Base-by-base conservation (phyloP, 2,797 vertebrate genomes). In the Sebastes hopkinsi region DNA sequence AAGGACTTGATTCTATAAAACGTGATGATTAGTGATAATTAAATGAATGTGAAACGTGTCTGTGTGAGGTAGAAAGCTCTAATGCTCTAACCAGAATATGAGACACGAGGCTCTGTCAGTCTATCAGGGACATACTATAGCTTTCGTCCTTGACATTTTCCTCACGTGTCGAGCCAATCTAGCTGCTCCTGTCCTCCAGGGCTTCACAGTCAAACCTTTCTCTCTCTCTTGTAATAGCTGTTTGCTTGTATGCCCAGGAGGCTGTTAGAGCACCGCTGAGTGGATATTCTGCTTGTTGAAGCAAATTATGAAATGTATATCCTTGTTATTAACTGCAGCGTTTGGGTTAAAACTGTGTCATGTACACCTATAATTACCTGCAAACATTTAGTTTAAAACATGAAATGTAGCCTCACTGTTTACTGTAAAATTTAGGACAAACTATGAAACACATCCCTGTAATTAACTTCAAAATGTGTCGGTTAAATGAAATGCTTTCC, bases 301-400 rank as follows among this genome's bases (percentile, higher is more conserved):
- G 65, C 64, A 77, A 87, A 85, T 85, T 29, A 62, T 83, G 71
- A 89, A 88, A 92, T 54, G 25, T 34, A 34, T 32, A 83, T 88
- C 83, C 85, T 71, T 78, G 75, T 83, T 67, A 87, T 91, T 82
- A 83, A 54, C 32, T 25, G 18, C 42, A 75, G 73, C 32, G 61
- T 82, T 87, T 56, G 68, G 38, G 75, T 75, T 71, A 34, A 59
- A 81, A 80, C 20, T 71, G 54, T 83, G 87, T 85, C 81, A 86
- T 7, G 0, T 38, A 79, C 18, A 81, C 79, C 81, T 72, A 2
- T 54, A 88, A 90, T 92, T 86, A 87, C 55, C 72, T 34, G 14
- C 6, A 58, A 54, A 70, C 34, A 66, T 12, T 70, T 23, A 6
- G 22, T 66, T 29, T 72, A 66, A 76, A 77, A 81, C 66, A 56